Base-by-base conservation (phyloP, 2,113 vertebrate species). In the Seriola aureovittata region DNA sequence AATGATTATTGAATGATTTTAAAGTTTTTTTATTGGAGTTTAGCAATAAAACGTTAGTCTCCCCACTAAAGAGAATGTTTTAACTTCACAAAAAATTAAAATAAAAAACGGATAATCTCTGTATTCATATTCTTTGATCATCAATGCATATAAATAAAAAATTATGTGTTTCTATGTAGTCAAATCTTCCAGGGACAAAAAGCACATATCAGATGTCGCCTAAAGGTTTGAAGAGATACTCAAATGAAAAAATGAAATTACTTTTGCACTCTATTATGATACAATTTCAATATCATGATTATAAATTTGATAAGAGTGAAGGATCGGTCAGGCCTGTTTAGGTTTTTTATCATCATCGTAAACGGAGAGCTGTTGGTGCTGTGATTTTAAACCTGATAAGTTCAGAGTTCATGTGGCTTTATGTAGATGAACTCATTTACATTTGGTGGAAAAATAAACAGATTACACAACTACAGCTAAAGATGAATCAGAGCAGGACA, bases 391-490 rank as follows among this genome's bases (percentile, higher is more conserved):
- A 19, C 46, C 21, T 34, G 88, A 92, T 91, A 85, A 68, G 64
- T 81, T 82, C 80, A 46, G 65, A 83, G 85, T 73, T 74, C 70
- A 64, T 57, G 84, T 68, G 80, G 88, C 81, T 84, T 75, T 8
- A 60, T 13, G 52, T 62, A 71, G 52, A 64, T 38, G 58, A 71
- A 58, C 64, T 79, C 69, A 25, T 66, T 74, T 70, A 42, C 63
- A 79, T 90, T 74, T 34, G 72, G 79, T 40, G 46, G 46, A 52
- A 66, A 69, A 71, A 70, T 44, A 86, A 84, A 87, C 81, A 73
- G 82, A 90, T 91, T 87, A 88, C 82, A 86, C 85, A 79, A 75
- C 72, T 3, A 59, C 17, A 4, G 71, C 59, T 64, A 23, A 36
- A 62, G 74, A 21, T 13, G 42, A 75, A 55, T 4, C 40, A 2